Conservation (phyloP, 1,140 invertebrate species). For the Gonioctena quinquepunctata region DNA sequence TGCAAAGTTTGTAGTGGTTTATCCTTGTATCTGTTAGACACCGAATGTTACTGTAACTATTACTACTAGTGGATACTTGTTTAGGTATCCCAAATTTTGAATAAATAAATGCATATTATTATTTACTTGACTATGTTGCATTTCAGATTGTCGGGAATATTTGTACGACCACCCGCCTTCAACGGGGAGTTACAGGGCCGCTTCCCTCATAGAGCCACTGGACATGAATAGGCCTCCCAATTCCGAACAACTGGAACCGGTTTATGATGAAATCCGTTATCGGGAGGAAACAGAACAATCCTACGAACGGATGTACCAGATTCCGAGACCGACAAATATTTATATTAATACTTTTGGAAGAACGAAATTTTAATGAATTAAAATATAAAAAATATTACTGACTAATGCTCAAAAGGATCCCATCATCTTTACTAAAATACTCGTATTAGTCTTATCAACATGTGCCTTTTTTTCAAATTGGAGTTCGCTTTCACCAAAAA, state of each 20-base stretch:
- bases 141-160: constrained; percentile 29
- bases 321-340: constrained; percentile 8
- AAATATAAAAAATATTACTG: neutral
- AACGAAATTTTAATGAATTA: constrained; percentile 26
- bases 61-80: too few species aligned
- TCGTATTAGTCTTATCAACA: too few species aligned
- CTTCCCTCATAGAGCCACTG: constrained; percentile 37
- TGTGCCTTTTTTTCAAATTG: too few species aligned
- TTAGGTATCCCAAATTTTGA: too few species aligned
- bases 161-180: constrained; percentile 50
- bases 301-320: neutral
- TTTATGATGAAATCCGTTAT: constrained; percentile 49
- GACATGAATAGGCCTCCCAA: neutral
- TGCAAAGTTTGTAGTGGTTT: neutral
- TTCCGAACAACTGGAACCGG: constrained; percentile 41
- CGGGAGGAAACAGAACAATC: neutral
- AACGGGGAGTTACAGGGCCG: constrained; percentile 41
- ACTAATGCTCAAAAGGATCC: too few species aligned
- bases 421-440: too few species aligned
- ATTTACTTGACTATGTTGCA: neutral
- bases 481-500: too few species aligned
- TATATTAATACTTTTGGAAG: constrained; percentile 38
- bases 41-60: neutral
- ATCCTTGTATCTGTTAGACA: neutral
- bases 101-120: neutral